A percentile compares a stretch with the other conserved stretches of the same genome.
Evolutionary conservation across 2,113 vertebrate species (phyloP).

Genomic region (Ivindomyrus marchei): DNA sequence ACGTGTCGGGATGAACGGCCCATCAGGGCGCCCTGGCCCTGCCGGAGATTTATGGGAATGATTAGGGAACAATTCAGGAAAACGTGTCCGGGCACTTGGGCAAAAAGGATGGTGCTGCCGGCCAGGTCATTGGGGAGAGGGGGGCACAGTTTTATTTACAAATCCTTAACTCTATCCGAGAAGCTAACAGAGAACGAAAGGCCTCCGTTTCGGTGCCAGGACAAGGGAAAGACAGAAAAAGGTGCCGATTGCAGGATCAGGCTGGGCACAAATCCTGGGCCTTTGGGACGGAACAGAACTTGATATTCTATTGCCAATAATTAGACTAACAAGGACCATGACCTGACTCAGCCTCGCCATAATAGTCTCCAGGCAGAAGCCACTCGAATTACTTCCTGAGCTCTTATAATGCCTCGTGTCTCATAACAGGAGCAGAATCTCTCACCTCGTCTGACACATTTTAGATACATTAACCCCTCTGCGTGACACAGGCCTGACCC

Average conservation of each 20-base stretch:
- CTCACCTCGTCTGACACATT: neutral
- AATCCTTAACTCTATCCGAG: neutral
- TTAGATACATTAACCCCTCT: neutral
- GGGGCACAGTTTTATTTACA: neutral
- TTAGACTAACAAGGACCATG: neutral
- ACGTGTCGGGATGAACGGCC: neutral
- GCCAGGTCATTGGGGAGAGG: neutral
- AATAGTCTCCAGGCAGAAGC: neutral
- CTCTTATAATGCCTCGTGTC: neutral
- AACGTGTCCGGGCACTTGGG: neutral
- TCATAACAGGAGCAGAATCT: neutral
- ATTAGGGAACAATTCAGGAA: neutral
- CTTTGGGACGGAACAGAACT: neutral
- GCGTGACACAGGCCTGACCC: neutral
- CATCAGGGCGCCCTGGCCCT: neutral
- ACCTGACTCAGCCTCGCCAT: neutral
- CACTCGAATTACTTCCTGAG: neutral
- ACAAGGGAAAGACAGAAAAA: neutral
- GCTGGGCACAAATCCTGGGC: neutral
- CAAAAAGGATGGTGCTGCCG: neutral
- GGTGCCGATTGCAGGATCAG: neutral
- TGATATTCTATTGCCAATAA: neutral
- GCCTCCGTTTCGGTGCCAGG: neutral
- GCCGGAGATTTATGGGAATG: neutral
- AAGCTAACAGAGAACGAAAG: neutral